Evolutionary conservation across 2,797 vertebrate genomes (phyloP).

Genomic region (Heliangelus exortis): DNA sequence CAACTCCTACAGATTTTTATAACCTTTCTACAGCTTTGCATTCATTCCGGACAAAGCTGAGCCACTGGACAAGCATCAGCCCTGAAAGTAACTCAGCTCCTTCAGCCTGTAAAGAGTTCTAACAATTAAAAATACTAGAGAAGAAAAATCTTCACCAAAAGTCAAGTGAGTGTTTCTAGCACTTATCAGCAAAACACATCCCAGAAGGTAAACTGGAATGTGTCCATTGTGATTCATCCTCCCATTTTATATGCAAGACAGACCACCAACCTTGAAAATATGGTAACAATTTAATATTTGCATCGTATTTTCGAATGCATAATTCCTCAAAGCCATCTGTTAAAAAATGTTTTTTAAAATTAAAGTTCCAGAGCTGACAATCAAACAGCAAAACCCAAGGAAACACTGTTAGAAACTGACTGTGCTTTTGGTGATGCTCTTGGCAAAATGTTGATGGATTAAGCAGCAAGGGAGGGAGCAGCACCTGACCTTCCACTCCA

Average conservation of each 20-base stretch:
- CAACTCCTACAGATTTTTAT: neutral
- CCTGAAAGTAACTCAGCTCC: neutral
- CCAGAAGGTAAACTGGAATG: neutral
- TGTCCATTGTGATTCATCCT: neutral
- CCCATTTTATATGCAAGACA: neutral
- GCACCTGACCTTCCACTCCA: neutral
- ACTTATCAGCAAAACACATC: neutral
- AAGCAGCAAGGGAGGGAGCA: neutral
- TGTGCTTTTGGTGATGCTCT: neutral
- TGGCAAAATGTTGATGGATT: neutral
- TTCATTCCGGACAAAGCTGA: neutral
- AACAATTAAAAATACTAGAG: neutral
- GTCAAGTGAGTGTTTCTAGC: neutral
- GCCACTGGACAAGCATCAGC: neutral
- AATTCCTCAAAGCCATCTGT: neutral
- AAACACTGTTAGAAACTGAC: neutral
- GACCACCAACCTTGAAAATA: neutral
- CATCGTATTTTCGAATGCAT: neutral
- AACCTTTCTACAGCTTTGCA: neutral
- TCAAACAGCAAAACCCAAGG: neutral
- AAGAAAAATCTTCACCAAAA: neutral
- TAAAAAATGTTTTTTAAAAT: neutral
- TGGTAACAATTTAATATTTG: neutral
- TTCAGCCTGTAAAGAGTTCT: neutral
- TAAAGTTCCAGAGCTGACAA: neutral